phyloP scores from a whole-genome alignment of 2,888 invertebrate species.

The Rhingia rostrata region DNA sequence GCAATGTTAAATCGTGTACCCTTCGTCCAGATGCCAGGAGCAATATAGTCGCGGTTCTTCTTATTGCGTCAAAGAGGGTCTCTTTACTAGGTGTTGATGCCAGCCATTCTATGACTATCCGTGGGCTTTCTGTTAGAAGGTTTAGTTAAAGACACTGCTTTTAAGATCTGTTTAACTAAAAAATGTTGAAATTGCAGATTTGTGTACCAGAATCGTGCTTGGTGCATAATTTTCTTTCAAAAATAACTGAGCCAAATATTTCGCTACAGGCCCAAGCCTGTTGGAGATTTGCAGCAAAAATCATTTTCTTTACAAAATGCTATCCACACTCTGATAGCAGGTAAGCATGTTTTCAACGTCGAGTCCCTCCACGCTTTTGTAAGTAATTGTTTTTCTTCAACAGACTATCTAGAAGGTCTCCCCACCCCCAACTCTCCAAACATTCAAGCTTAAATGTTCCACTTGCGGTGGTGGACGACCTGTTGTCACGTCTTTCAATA shows the following conservation, averaged over 20 bases:
- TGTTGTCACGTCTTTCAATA: too few relatives aligned
- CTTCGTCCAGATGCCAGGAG: conserved; percentile 37
- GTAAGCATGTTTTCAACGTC: conserved; percentile 27
- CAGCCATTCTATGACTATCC: too few relatives aligned
- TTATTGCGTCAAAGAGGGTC: conserved; percentile 36
- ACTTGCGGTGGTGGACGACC: too few relatives aligned
- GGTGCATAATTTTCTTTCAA: too few relatives aligned
- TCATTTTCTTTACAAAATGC: conserved; percentile 10
- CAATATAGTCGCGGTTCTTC: conserved; percentile 28
- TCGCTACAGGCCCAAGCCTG: conserved; percentile 20
- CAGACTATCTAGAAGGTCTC: too few relatives aligned
- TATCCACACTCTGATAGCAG: conserved; percentile 38
- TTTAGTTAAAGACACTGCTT: neutral
- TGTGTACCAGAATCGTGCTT: too few relatives aligned
- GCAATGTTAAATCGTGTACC: conserved; percentile 41
- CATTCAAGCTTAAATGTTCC: too few relatives aligned
- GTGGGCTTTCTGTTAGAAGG: conserved; percentile 13
- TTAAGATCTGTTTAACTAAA: conserved; percentile 1
- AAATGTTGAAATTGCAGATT: too few relatives aligned
- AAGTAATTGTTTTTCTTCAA: conserved; percentile 25
- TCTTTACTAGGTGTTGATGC: too few relatives aligned
- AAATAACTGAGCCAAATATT: conserved; percentile 28
- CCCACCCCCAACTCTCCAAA: too few relatives aligned
- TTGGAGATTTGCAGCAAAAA: conserved; percentile 5
- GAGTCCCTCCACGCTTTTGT: conserved; percentile 28